These are phyloP conservation scores for Hydriomena furcata DNA, from an alignment of 2,888 invertebrate genomes.

Conservation along the genomic window DNA sequence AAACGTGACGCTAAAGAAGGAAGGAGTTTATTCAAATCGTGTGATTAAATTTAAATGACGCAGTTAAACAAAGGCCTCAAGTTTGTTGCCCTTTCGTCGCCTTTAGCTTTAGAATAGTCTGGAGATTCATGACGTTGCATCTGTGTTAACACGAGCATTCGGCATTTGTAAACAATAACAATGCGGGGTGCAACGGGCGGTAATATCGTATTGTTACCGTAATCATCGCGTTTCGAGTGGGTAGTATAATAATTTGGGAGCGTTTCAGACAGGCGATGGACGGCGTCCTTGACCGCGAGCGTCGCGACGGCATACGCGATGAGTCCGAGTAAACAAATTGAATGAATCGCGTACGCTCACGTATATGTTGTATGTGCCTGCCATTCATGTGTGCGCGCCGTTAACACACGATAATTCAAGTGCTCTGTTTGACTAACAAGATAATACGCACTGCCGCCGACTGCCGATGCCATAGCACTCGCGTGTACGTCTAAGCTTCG, in stretches of 20 bases:
- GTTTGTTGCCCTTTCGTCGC: constrained; percentile 29
- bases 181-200: constrained; percentile 26
- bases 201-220: constrained; percentile 26
- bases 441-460: constrained; percentile 45
- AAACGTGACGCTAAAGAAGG: constrained; percentile 24
- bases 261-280: constrained; percentile 66
- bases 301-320: constrained; percentile 59
- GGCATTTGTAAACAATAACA: constrained; percentile 54
- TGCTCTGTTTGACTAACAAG: constrained; percentile 65
- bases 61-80: constrained; percentile 31
- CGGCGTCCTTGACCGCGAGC: constrained; percentile 70
- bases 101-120: constrained; percentile 15
- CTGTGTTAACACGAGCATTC: constrained; percentile 43
- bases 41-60: constrained; percentile 30
- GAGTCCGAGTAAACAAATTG: constrained; percentile 75
- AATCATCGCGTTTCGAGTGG: constrained; percentile 46
- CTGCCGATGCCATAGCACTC: too few species aligned
- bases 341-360: constrained; percentile 79
- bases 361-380: constrained; percentile 57
- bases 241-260: constrained; percentile 44
- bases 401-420: constrained; percentile 74
- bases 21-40: constrained; percentile 32
- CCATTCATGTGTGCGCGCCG: constrained; percentile 78
- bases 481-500: constrained; percentile 31
- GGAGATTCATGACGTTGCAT: constrained; percentile 30